These are phyloP conservation scores for Andrena marginata DNA, from an alignment of 2,888 invertebrate species.

Conservation along the genomic window DNA sequence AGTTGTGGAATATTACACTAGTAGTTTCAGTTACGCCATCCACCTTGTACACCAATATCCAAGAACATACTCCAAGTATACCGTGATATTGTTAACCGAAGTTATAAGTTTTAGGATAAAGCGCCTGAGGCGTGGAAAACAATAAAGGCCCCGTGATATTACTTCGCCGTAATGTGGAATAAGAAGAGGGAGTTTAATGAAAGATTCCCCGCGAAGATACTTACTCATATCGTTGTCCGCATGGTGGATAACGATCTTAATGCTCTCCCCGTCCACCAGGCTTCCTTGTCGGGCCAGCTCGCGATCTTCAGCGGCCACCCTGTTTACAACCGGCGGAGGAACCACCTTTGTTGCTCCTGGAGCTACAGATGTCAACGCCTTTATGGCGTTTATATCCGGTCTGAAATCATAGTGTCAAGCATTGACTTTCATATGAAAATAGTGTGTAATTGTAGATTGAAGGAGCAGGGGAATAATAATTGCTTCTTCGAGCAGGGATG, in stretches of 20 bases:
- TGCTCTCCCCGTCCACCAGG: constrained; percentile 96
- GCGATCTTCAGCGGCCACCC: constrained; percentile 88
- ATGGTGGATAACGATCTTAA: constrained; percentile 96
- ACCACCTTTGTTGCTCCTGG: constrained; percentile 84
- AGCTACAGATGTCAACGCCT: constrained; percentile 85
- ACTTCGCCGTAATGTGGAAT: background rate
- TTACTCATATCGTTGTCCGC: constrained; percentile 88
- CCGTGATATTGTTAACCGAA: background rate
- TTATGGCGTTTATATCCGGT: constrained; percentile 89
- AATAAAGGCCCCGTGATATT: background rate
- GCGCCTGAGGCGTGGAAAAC: background rate
- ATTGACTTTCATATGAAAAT: background rate
- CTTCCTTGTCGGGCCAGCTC: constrained; percentile 91
- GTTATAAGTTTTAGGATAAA: constrained; percentile 13
- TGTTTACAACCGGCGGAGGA: constrained; percentile 86
- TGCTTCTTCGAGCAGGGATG: background rate
- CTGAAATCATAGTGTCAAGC: constrained; percentile 84
- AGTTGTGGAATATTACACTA: background rate
- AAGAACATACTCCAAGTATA: background rate
- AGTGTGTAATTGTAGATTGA: background rate
- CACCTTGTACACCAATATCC: background rate
- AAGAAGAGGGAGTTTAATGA: constrained; percentile 16
- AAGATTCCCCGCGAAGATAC: constrained; percentile 60
- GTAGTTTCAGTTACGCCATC: background rate
- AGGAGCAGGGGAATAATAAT: background rate